Base-by-base conservation (phyloP, 2,113 vertebrate species). In the Rana temporaria region DNA sequence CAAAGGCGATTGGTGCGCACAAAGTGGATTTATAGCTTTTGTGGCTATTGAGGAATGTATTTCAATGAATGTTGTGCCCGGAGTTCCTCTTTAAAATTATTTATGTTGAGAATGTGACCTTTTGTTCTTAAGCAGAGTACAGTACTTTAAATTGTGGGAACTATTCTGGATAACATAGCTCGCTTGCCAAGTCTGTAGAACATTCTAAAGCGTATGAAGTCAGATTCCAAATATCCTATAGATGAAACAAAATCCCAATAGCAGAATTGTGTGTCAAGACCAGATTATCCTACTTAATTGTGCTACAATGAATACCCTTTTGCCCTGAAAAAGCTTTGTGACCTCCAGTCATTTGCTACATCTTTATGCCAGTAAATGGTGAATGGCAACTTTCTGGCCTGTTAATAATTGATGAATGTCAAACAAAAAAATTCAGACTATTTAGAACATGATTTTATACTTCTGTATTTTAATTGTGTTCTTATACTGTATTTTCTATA, bases 131-230 rank as follows among this genome's bases (percentile, higher is more conserved):
- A 38, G 4, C 60, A 17, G 69, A 74, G 30, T 62, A 73, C 38
- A 74, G 30, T 62, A 73, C 38, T 56, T 66, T 57, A 57, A 66
- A 67, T 75, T 82, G 80, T 82, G 70, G 52, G 62, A 78, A 82
- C 48, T 74, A 22, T 82, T 66, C 62, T 74, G 80, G 69, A 66
- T 60, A 74, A 82, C 67, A 53, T 20, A 26, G 72, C 7, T n/a
- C 11, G 26, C 32, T 66, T 67, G 48, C 70, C 70, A 75, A 74
- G 24, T 75, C 62, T 66, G 60, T 67, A 42, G 6, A 30, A 38
- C 55, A 74, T 65, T 66, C 59, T 65, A 56, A 66, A 74, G 32
- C 34, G 52, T 38, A 82, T 82, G 70, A 73, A 12, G 70, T 66
- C 74, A 75, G 48, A 62, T 74, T 73, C 20, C 32, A 78, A 78